A percentile compares a stretch with the other conserved stretches of the same genome.
These are phyloP conservation scores for Varecia variegata DNA, from an alignment of 2,797 vertebrate species.

Conservation along the genomic window DNA sequence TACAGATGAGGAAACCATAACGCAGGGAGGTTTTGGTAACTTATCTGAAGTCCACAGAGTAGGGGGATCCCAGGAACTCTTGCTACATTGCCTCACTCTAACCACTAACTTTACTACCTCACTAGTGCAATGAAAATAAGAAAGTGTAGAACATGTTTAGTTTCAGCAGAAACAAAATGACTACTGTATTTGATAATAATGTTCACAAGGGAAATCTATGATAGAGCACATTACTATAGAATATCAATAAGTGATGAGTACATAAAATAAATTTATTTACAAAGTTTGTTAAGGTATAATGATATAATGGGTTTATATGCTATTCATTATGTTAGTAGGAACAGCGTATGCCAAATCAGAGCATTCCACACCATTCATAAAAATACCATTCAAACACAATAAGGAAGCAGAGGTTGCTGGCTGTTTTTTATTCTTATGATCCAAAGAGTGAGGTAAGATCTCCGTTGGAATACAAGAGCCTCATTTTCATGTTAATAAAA, in stretches of 20 bases:
- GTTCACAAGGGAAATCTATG: neutral
- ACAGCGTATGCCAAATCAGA: neutral
- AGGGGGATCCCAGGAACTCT: neutral
- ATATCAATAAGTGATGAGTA: neutral
- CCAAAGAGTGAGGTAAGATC: neutral
- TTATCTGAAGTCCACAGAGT: neutral
- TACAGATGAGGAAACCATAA: neutral
- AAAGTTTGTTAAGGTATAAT: neutral
- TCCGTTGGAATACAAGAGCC: neutral
- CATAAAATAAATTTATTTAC: neutral
- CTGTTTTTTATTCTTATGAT: neutral
- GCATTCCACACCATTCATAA: neutral
- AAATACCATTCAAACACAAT: neutral
- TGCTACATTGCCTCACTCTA: neutral
- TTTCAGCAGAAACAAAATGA: neutral
- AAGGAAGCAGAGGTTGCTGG: neutral
- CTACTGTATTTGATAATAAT: neutral
- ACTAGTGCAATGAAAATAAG: neutral
- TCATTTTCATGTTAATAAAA: conserved; percentile 26
- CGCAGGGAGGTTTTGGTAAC: neutral
- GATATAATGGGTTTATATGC: neutral
- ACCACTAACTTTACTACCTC: neutral
- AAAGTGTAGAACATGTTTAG: neutral
- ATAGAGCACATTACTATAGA: neutral
- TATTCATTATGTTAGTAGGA: neutral